Base-by-base conservation (phyloP, 2,113 vertebrate species). In the Pandion haliaetus region DNA sequence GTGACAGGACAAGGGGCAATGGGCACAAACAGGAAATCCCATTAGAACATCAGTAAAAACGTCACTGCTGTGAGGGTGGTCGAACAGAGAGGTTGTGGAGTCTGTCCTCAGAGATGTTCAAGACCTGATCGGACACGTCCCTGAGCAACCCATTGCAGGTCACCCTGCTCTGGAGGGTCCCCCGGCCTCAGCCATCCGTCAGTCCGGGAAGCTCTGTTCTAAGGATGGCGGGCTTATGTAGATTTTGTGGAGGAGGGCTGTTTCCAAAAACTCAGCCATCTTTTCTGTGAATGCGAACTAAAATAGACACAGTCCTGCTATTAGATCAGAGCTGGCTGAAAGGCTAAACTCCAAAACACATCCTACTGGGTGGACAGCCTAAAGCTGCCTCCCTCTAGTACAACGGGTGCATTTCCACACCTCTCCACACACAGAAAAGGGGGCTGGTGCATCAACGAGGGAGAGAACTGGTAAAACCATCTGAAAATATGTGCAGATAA, bases 121-220 rank as follows among this genome's bases (percentile, higher is more conserved):
- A 45, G 57, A 76, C 8, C 25, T 1, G 2, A 29, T 9, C 0
- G 0, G 23, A 36, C 28, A 11, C 0, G 1, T 16, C 36, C 47
- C 24, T 25, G 45, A 55, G 78, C 23, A 67, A 73, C 28, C 18
- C 11, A 8, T 45, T 50, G n/a, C 40, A 61, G 59, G 50, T 65
- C 31, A 47, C n/a, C 26, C 26, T 55, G 38, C 45, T 32, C 57
- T 40, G 18, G 49, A 47, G 26, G 26, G 14, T 42, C 17, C 16
- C 49, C 23, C 0, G 1, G 24, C 42, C 45, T 52, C 65, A 78
- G 58, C 40, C 9, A 0, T 14, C 45, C 8, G 0, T 13, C 65
- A 14, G 28, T 10, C 31, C 11, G 4, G 28, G 52, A 50, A 71
- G 19, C 10, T 42, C 26, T 36, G 14, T 29, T 44, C 26, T 34